Base-by-base conservation (phyloP, 2,888 invertebrate species). In the Drosophila hamatofila region DNA sequence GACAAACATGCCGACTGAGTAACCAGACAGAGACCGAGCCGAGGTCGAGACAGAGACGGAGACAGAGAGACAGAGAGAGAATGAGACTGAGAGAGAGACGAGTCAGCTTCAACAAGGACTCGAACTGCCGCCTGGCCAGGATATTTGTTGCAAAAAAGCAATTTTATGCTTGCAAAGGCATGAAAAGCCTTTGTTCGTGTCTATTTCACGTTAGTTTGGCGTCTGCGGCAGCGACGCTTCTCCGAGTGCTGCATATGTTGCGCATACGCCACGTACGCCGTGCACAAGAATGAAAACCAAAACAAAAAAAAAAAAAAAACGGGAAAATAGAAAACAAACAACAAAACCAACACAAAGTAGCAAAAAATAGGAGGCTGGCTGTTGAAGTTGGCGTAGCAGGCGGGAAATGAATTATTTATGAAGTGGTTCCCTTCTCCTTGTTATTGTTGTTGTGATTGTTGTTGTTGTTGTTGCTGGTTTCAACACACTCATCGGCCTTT, bases 371-470 rank as follows among this genome's bases (percentile, higher is more conserved):
- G 54, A 58, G 52, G 64, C 63, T 62, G 81, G 73, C 63, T 81
- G 89, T 75, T 80, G 81, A 83, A 89, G 83, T 80, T 82, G 78
- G 83, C 81, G 71, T 78, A 75, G 75, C 85, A 80, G 77, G 84
- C 89, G 83, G 90, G 88, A 92, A 92, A 92, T 92, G 91, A 92
- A 92, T 92, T 92, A 92, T 92, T 92, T 92, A 92, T 92, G 91
- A 92, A 91, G 92, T 91, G 92, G 91, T 91, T 84, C 75, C 72
- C 75, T 71, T 56, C 70, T 76, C 78, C 71, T 70, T 74, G 63
- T 61, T 79, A 61, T 60, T 59, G 67, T 58, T 64, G 58, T 69
- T 70, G 49, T 65, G 63, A 71, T 62, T 80, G 79, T 30, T 30
- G 67, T 58, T 64, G 58, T 69, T 70, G 44, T 61, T 65, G 72